These are phyloP conservation scores for Antrozous pallidus DNA, from an alignment of 2,797 vertebrate genomes.

Conservation along the genomic window DNA sequence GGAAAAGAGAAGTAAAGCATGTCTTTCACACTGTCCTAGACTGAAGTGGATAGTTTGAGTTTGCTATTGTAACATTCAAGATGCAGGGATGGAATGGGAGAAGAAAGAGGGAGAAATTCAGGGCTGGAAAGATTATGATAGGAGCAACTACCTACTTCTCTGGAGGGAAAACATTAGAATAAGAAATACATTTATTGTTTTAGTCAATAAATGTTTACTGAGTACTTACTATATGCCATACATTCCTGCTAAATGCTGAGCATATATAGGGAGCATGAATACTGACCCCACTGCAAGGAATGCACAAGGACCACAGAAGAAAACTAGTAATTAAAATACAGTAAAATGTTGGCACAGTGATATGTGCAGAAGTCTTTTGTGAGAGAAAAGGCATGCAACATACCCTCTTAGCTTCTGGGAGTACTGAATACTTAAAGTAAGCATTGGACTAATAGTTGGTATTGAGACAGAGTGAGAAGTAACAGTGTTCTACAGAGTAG, in stretches of 20 bases:
- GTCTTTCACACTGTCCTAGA: not conserved
- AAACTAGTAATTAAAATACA: not conserved
- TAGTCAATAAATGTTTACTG: slow-evolving; percentile 5
- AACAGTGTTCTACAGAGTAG: not conserved
- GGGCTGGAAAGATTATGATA: not conserved
- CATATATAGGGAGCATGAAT: not conserved
- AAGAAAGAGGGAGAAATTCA: not conserved
- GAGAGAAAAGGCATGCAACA: not conserved
- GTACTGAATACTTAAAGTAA: not conserved
- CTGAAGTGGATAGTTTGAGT: not conserved
- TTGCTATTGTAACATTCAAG: not conserved
- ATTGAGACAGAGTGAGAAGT: not conserved
- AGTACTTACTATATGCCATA: not conserved
- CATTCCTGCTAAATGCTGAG: not conserved
- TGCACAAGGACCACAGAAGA: not conserved
- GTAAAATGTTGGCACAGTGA: not conserved
- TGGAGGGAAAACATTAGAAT: not conserved
- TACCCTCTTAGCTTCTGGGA: not conserved
- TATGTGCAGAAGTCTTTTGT: not conserved
- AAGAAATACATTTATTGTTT: slow-evolving; percentile 8
- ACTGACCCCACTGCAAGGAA: not conserved
- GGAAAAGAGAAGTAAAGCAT: not conserved
- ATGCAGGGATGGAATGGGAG: not conserved
- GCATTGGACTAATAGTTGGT: not conserved
- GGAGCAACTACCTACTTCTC: not conserved